Evolutionary conservation across 2,888 invertebrate species (phyloP).

Genomic region (Empis stercorea): DNA sequence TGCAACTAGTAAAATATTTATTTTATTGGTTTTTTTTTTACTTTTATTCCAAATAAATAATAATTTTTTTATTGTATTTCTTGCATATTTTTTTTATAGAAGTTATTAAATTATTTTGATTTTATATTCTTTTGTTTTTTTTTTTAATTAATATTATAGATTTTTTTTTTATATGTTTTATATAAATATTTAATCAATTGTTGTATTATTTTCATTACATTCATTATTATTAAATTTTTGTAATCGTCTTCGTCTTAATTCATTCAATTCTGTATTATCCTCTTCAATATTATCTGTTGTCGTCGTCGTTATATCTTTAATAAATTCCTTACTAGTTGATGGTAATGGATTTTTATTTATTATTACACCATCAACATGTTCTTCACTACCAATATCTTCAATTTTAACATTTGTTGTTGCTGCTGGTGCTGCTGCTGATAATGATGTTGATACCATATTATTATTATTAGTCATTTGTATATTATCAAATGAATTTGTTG

Average conservation of each 20-base stretch:
- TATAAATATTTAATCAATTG: no score
- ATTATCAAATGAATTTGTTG: background rate
- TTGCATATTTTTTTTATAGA: background rate
- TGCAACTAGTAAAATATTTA: background rate
- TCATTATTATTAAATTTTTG: constrained; percentile 48
- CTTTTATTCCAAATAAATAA: background rate
- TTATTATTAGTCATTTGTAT: constrained; percentile 4
- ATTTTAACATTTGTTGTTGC: constrained; percentile 25
- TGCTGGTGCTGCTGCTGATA: no score
- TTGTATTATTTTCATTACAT: background rate
- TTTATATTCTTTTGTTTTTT: background rate
- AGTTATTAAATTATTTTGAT: background rate
- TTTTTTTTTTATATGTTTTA: background rate
- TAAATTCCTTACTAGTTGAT: constrained; percentile 10
- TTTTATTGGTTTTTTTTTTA: background rate
- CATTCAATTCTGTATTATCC: constrained; percentile 42
- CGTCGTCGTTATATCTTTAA: constrained; percentile 9
- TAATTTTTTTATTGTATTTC: background rate
- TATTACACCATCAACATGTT: constrained; percentile 16
- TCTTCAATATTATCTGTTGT: constrained; percentile 15
- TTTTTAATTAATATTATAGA: background rate
- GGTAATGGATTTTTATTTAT: constrained; percentile 9
- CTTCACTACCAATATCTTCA: constrained; percentile 34
- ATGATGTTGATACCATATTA: no score
- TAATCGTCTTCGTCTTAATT: constrained; percentile 62